Evolutionary conservation across 2,797 vertebrate genomes (phyloP), one percentile per base, ranked within the genome.

Genomic region (Poecilia picta): DNA sequence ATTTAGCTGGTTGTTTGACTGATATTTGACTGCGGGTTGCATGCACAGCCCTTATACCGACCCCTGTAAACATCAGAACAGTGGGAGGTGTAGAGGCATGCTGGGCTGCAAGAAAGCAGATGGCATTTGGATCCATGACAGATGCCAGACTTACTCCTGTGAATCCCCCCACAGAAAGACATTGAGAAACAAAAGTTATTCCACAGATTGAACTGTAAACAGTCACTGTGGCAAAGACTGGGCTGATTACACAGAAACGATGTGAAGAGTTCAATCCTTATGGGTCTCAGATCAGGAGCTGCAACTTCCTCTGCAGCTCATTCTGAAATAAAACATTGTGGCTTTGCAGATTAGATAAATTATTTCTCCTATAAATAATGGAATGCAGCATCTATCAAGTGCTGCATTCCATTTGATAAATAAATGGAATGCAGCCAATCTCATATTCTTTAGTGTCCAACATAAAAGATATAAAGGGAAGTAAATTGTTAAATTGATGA

Each of bases 101-200:
- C 90, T 86, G 93, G 78, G 90, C 89, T 74, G 83, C 73, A 80
- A 89, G 89, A 87, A 91, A 93, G 79, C 95, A 95, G 93, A 94
- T 95, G 94, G 93, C 88, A 89, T 93, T 91, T 92, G 83, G 78
- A 85, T 92, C 83, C 75, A 74, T 72, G 87, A 87, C 85, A 92
- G 89, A 91, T 87, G 89, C 84, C 87, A 91, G 89, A 79, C 81
- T 79, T 43, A 78, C 75, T 85, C 72, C 73, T 71, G 72, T 79
- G 83, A 86, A 82, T 85, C 81, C 47, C 81, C 81, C 64, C 82
- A 53, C 77, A 86, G 72, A 86, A 77, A 78, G 39, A 79, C 62
- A 87, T 13, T 83, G 74, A 88, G 75, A 55, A 46, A 80, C 41
- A 86, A 76, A 77, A 86, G 57, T 70, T 76, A 64, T 73, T 73